Evolutionary conservation across 2,113 vertebrate genomes (phyloP), one percentile per base, ranked within the genome.

Genomic region (Synchiropus splendidus): DNA sequence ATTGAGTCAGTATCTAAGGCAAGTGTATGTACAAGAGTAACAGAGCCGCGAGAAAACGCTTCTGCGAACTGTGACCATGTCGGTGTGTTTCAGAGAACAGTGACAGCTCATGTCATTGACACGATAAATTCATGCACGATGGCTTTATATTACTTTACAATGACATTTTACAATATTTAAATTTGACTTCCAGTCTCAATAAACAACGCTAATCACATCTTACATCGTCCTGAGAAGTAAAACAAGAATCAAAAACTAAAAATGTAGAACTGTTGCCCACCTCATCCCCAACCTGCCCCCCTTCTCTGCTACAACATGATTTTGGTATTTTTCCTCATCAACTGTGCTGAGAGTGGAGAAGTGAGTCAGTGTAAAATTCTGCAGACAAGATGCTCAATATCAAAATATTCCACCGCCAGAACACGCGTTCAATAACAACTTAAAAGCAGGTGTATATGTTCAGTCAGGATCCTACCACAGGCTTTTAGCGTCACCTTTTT

Each of bases 141-240:
- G 73, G 68, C 74, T 83, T 61, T 38, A 36, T 61, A 48, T 57
- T 60, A 61, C 54, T 77, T 87, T 85, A 86, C 72, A 81, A 80
- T 83, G 80, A 77, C 10, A 70, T 67, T 87, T 78, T 86, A 92
- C 86, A 89, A 84, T 73, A 77, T 86, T 88, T 86, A 88, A 89
- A 27, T 27, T 27, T 48, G 42, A 84, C 68, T 85, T 88, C 85
- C 85, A 86, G 83, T 84, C 74, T 58, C 80, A 83, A 87, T 65
- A 85, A 65, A 74, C 45, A 83, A 86, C 77, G 83, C 81, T 81
- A 85, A 79, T 86, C 82, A 86, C 85, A 83, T 74, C 77, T 89
- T 79, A 86, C 85, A 83, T 92, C 89, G 21, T 27, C 21, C 88
- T 92, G 91, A 93, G 89, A 83, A 84, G 57, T 51, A 62, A 58